These are phyloP conservation scores for Epinotia brunnichana DNA, from an alignment of 2,888 invertebrate species.

Conservation along the genomic window DNA sequence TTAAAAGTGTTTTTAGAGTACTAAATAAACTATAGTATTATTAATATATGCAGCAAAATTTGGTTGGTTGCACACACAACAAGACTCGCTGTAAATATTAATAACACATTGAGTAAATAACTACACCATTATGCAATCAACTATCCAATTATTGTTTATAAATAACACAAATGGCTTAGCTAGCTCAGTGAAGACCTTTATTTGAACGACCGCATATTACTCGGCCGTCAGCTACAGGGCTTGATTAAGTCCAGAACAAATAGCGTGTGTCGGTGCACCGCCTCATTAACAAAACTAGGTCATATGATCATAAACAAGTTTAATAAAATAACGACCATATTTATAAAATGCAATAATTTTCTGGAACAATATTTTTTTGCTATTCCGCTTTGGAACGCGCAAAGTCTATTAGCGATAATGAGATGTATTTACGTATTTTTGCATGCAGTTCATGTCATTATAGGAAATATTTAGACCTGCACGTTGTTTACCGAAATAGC, in stretches of 20 bases:
- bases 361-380: too few relatives aligned
- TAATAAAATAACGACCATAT: neutral
- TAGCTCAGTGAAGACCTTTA: conserved; percentile 10
- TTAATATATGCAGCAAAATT: too few relatives aligned
- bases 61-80: neutral
- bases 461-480: too few relatives aligned
- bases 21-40: too few relatives aligned
- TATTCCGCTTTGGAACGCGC: too few relatives aligned
- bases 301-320: conserved; percentile 18
- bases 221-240: conserved; percentile 23
- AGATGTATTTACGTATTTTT: too few relatives aligned
- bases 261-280: conserved; percentile 15
- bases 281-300: conserved; percentile 24
- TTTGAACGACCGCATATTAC: conserved; percentile 9
- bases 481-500: too few relatives aligned
- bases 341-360: too few relatives aligned
- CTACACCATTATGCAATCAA: neutral
- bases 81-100: neutral
- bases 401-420: too few relatives aligned
- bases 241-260: conserved; percentile 31
- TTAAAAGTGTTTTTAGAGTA: too few relatives aligned
- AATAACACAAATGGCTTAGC: conserved; percentile 13
- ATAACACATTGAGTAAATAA: neutral
- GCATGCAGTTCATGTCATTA: too few relatives aligned
- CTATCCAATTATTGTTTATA: neutral